Evolutionary conservation across 2,888 invertebrate species (phyloP), one percentile per base, ranked within the genome.

Genomic region (Melanotus villosus): DNA sequence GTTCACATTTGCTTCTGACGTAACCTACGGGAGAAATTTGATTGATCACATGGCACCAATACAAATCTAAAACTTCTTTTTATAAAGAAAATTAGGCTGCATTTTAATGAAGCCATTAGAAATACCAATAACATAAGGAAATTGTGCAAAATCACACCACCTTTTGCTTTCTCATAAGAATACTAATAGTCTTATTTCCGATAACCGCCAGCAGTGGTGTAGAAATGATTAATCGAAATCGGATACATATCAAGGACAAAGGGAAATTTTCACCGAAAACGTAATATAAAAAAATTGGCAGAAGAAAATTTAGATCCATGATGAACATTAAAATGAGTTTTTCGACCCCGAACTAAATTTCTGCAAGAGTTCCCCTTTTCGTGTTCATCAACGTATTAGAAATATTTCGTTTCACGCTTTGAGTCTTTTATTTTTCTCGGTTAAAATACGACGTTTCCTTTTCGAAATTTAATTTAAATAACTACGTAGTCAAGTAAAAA

Each of bases 301-400:
- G 19, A 43, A 9, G 19, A 43, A 19, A 43, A 19, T 43, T 43
- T 43, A 43, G 19, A 43, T 19, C 43, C 19, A 19, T 43, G 19
- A 43, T 43, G 43, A 43, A 4, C 18, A 43, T 19, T 18, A 43
- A 43, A 43, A 41, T 16, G 14, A 43, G 43, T 16, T 6, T 19
- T 43, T 43, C 19, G 10, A 10, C 43, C 9, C 18, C 16, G 18
- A 43, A 19, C 43, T 43, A 19, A 34, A 19, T 7, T 43, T 43
- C 19, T 43, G 43, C 43, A 43, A 43, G 43, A 43, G 9, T 19
- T 43, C 43, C 43, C 4, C 43, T 10, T 43, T 43, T 43, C 18
- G 19, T 19, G 19, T 43, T 43, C 10, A 43, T 43, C 43, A 43
- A 19, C 18, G 18, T 43, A 19, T 19, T 19, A 43, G 19, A 9